phyloP scores from a whole-genome alignment of 2,888 invertebrate species.

The Aethes cnicana region DNA sequence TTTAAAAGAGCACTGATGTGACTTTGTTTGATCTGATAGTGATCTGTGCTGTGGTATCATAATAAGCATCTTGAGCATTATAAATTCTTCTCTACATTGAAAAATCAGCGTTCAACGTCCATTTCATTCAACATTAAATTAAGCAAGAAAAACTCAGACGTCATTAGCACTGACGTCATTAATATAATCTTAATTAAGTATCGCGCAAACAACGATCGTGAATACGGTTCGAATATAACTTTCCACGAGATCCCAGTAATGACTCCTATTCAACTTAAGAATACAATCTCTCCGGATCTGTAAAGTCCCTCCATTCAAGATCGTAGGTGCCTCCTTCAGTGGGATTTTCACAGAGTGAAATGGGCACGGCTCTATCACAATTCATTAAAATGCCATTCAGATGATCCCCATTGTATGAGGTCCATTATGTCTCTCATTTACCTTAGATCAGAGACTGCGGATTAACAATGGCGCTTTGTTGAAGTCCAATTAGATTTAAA shows the following conservation, averaged over 20 bases:
- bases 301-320: conserved; percentile 63
- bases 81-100: no score
- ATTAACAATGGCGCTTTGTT: conserved; percentile 30
- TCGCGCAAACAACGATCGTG: conserved; percentile 29
- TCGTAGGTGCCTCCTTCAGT: conserved; percentile 65
- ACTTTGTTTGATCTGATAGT: no score
- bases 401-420: conserved; percentile 61
- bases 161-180: conserved; percentile 27
- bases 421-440: conserved; percentile 65
- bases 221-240: conserved; percentile 40
- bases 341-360: conserved; percentile 48
- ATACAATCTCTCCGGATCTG: conserved; percentile 62
- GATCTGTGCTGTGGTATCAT: no score
- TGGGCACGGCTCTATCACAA: conserved; percentile 62
- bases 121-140: conserved; percentile 6
- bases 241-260: conserved; percentile 56
- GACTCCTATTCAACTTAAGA: conserved; percentile 66
- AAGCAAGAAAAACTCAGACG: conserved; percentile 8
- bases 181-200: conserved; percentile 31
- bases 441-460: conserved; percentile 48
- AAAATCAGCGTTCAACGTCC: no score
- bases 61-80: no score
- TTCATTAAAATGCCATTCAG: conserved; percentile 74
- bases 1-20: no score
- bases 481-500: conserved; percentile 16